Evolutionary conservation across 1,140 invertebrate species (phyloP).

Genomic region (Tetragonula clypearis): DNA sequence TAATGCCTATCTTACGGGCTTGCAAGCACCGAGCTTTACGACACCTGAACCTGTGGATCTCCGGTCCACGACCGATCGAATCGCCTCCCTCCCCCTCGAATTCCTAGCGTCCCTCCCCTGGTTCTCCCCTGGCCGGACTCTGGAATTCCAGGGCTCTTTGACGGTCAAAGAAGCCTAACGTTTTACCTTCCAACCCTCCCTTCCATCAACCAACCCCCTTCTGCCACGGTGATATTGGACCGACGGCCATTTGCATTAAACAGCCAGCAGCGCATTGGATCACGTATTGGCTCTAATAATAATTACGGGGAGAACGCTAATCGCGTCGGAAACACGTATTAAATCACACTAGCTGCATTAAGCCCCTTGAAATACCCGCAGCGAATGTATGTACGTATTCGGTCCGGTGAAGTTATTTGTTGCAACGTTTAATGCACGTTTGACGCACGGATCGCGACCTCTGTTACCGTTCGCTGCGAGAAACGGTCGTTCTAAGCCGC

Average conservation of each 20-base stretch:
- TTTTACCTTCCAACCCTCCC: background rate
- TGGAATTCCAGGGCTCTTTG: constrained; percentile 29
- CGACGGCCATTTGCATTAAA: constrained; percentile 33
- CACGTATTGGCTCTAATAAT: constrained; percentile 26
- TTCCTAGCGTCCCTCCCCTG: background rate
- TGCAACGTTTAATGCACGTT: background rate
- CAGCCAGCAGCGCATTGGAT: background rate
- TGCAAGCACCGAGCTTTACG: constrained; percentile 61
- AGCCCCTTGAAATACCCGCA: background rate
- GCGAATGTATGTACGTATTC: background rate
- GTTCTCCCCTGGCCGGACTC: background rate
- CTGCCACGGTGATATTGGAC: constrained; percentile 1
- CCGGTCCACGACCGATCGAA: constrained; percentile 35
- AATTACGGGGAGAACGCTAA: constrained; percentile 22
- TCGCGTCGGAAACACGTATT: background rate
- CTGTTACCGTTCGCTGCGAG: background rate
- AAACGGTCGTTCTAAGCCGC: background rate
- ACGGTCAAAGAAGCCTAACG: constrained; percentile 37
- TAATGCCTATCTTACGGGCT: constrained; percentile 75
- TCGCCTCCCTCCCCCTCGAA: background rate
- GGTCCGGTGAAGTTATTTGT: background rate
- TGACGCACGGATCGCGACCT: background rate
- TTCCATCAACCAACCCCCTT: background rate
- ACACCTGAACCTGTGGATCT: constrained; percentile 71
- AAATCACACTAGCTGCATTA: background rate